Conservation (phyloP, 2,797 vertebrate genomes). For the Heterohyrax brucei region DNA sequence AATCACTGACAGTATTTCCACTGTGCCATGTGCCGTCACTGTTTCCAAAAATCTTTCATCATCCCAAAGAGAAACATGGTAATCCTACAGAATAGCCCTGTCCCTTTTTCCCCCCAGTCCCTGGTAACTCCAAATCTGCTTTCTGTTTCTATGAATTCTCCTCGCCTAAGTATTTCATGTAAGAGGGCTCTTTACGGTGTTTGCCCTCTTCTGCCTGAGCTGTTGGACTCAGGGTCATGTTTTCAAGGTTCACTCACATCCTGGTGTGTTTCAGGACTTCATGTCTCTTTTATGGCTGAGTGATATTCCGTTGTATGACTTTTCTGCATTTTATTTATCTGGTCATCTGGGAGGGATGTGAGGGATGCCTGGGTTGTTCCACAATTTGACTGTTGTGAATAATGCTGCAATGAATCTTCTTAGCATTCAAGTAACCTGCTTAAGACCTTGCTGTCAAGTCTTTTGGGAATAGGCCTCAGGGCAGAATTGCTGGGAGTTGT, state of each 20-base stretch:
- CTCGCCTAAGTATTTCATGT: neutral
- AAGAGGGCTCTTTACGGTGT: too few relatives aligned
- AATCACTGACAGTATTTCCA: neutral
- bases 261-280: too few relatives aligned
- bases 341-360: neutral
- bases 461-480: neutral
- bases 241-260: neutral
- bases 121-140: neutral
- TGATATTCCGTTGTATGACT: neutral
- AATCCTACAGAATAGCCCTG: neutral
- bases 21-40: neutral
- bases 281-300: neutral
- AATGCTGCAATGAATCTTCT: neutral
- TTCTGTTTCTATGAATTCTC: neutral
- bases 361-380: neutral
- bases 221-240: neutral
- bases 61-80: neutral
- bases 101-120: neutral
- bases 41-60: neutral
- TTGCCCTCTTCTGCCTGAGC: neutral
- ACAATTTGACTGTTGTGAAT: neutral
- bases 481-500: neutral
- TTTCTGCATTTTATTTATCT: neutral
- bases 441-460: neutral
- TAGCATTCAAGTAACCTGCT: neutral